Evolutionary conservation across 1,140 invertebrate species (phyloP).

Genomic region (Halyomorpha halys): DNA sequence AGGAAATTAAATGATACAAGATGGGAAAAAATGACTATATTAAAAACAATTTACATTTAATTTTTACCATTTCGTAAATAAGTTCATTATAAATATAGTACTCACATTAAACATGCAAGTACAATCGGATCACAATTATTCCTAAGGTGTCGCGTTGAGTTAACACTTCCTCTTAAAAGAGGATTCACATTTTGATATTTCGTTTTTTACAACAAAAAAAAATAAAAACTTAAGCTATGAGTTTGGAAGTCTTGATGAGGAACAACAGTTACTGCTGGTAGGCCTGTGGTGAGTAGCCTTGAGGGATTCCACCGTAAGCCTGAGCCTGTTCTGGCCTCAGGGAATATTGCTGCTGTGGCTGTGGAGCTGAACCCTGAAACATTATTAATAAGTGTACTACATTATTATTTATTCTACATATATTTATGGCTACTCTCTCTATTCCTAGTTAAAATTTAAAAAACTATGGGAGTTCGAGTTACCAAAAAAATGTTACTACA

Average conservation of each 20-base stretch:
- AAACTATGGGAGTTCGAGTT: too few relatives aligned
- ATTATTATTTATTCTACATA: too few relatives aligned
- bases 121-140: neutral
- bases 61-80: too few relatives aligned
- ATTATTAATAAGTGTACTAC: neutral
- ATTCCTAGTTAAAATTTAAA: too few relatives aligned
- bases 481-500: too few relatives aligned
- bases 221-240: neutral
- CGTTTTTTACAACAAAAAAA: constrained; percentile 8
- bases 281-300: neutral
- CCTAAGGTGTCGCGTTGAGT: neutral
- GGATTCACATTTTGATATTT: constrained; percentile 1
- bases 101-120: neutral
- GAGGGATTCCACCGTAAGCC: neutral
- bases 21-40: too few relatives aligned
- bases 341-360: constrained; percentile 13
- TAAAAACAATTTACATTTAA: too few relatives aligned
- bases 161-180: neutral
- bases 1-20: too few relatives aligned
- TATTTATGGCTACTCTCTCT: too few relatives aligned
- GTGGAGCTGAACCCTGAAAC: constrained; percentile 3
- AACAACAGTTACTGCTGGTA: neutral
- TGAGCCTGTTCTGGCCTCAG: constrained; percentile 11
- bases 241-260: constrained; percentile 1
- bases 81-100: too few relatives aligned